These are phyloP conservation scores for Phallusia fumigata DNA, from an alignment of 23 tunicate species.

Conservation along the genomic window DNA sequence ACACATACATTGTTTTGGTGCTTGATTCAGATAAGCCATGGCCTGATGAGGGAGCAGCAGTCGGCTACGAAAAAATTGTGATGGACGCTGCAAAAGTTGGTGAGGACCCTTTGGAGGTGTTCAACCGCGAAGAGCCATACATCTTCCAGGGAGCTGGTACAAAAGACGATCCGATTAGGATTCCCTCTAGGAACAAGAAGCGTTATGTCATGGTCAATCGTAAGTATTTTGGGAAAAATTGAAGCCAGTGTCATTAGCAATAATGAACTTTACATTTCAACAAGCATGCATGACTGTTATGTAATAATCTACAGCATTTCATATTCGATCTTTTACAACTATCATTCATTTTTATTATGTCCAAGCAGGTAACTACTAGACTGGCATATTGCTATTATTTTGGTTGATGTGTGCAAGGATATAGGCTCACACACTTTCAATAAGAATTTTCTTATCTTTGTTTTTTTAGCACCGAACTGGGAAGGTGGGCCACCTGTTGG, in stretches of 20 bases:
- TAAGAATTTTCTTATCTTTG: too few relatives aligned
- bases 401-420: too few relatives aligned
- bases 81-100: constrained; percentile 63
- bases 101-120: constrained; percentile 68
- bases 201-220: background rate
- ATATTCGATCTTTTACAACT: too few relatives aligned
- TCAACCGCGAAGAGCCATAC: constrained; percentile 34
- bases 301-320: too few relatives aligned
- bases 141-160: constrained; percentile 62
- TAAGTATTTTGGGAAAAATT: background rate
- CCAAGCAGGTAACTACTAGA: too few relatives aligned
- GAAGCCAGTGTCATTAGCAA: too few relatives aligned
- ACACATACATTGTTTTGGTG: too few relatives aligned
- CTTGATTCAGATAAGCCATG: background rate
- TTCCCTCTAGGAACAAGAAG: constrained; percentile 14
- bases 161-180: background rate
- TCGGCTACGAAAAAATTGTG: constrained; percentile 61
- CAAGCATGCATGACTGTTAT: too few relatives aligned
- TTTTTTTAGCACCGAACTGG: constrained; percentile 17
- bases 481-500: constrained; percentile 54
- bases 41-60: constrained; percentile 25
- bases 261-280: too few relatives aligned
- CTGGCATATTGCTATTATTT: too few relatives aligned
- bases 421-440: too few relatives aligned
- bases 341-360: too few relatives aligned